These are phyloP conservation scores for Carassius gibelio DNA, from an alignment of 2,113 vertebrate species.

Conservation along the genomic window DNA sequence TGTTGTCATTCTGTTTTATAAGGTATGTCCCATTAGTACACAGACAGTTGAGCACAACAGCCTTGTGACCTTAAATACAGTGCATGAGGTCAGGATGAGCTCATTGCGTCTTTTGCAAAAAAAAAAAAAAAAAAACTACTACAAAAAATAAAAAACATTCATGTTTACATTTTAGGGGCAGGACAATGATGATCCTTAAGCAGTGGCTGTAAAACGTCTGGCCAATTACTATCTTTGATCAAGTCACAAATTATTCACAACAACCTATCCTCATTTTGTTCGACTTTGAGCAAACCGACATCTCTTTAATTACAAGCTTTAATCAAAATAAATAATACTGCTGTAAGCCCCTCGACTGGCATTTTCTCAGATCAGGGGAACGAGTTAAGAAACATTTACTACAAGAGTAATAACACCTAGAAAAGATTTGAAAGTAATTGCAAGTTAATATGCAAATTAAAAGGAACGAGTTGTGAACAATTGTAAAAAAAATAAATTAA, in stretches of 20 bases:
- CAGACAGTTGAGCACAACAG: background rate
- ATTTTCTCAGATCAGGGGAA: background rate
- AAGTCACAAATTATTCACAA: background rate
- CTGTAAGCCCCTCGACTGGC: background rate
- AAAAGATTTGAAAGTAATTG: background rate
- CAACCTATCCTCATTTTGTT: background rate
- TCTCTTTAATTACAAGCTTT: background rate
- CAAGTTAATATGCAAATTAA: background rate
- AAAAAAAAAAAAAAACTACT: background rate
- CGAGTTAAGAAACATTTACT: background rate
- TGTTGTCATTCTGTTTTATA: background rate
- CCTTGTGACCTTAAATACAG: constrained; percentile 10
- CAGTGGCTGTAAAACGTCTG: background rate
- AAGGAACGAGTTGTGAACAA: background rate
- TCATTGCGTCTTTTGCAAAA: constrained; percentile 14
- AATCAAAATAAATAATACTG: background rate
- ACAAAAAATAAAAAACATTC: background rate
- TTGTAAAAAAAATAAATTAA: background rate
- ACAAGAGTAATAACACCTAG: background rate
- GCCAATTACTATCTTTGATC: background rate
- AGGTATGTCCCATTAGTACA: background rate
- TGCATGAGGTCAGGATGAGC: constrained; percentile 5
- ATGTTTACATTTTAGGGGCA: background rate
- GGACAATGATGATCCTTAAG: background rate
- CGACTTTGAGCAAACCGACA: background rate